These are phyloP conservation scores for Nyctereutes procyonoides DNA, from an alignment of 2,113 vertebrate genomes.

Conservation along the genomic window DNA sequence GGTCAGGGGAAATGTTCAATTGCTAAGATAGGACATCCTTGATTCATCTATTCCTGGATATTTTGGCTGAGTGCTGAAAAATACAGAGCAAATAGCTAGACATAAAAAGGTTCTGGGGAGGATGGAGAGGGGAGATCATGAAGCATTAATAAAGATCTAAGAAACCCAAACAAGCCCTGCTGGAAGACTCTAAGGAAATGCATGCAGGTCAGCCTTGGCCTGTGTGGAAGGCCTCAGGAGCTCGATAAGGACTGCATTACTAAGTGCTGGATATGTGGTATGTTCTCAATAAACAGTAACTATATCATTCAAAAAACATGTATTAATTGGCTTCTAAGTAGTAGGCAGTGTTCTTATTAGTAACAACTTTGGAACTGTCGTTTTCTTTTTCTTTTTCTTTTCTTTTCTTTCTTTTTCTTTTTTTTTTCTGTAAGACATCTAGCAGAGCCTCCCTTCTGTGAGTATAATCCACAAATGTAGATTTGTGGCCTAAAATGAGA, in stretches of 20 bases:
- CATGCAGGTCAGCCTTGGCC: background rate
- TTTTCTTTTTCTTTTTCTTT: background rate
- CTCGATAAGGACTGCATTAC: rapidly evolving
- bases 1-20: background rate
- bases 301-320: background rate
- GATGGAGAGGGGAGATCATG: rapidly evolving
- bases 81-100: rapidly evolving
- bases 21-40: background rate
- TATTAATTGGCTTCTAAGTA: background rate
- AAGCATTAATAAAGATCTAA: background rate
- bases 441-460: background rate
- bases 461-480: background rate
- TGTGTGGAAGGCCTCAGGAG: background rate
- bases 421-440: background rate
- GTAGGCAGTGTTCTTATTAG: background rate
- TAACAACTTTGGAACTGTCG: background rate
- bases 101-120: background rate
- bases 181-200: background rate
- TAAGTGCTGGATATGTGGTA: rapidly evolving
- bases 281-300: background rate
- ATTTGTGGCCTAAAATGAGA: background rate
- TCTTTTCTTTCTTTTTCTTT: background rate
- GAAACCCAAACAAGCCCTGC: background rate
- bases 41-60: background rate
- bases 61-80: background rate